Conservation (phyloP, 2,888 invertebrate genomes). For the Sphaerophoria taeniata region DNA sequence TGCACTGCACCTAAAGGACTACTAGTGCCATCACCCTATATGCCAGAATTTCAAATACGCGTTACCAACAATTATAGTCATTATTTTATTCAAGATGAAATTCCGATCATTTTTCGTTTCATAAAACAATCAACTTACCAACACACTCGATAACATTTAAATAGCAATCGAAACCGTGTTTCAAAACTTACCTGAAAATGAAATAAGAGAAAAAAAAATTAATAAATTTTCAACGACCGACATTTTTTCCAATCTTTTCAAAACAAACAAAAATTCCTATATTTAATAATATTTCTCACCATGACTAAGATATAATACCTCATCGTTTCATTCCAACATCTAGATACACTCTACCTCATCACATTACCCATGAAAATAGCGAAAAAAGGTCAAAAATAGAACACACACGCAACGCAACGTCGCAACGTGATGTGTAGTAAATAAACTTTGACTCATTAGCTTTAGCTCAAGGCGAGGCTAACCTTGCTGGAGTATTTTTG, state of each 20-base stretch:
- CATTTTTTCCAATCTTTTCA: neutral
- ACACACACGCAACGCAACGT: conserved; percentile 40
- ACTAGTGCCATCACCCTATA: too few species aligned
- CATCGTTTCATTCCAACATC: conserved; percentile 28
- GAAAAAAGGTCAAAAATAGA: conserved; percentile 34
- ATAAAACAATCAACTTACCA: too few species aligned
- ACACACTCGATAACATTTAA: too few species aligned
- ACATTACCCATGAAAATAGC: conserved; percentile 9
- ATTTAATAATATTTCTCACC: conserved; percentile 30
- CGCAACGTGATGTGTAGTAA: conserved; percentile 39
- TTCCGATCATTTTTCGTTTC: too few species aligned
- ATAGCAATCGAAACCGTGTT: neutral
- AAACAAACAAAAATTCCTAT: conserved; percentile 1
- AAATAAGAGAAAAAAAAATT: neutral
- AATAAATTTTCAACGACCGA: conserved; percentile 8
- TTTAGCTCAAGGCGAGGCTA: conserved; percentile 41
- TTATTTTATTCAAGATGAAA: too few species aligned
- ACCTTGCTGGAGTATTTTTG: conserved; percentile 55
- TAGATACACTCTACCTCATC: conserved; percentile 25
- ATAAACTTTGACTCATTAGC: conserved; percentile 54
- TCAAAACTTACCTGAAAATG: conserved; percentile 32
- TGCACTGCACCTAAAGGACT: too few species aligned
- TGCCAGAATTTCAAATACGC: too few species aligned
- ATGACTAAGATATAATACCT: conserved; percentile 8
- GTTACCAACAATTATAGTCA: too few species aligned